Evolutionary conservation across 2,113 vertebrate genomes (phyloP), one percentile per base, ranked within the genome.

Genomic region (Cacatua alba): DNA sequence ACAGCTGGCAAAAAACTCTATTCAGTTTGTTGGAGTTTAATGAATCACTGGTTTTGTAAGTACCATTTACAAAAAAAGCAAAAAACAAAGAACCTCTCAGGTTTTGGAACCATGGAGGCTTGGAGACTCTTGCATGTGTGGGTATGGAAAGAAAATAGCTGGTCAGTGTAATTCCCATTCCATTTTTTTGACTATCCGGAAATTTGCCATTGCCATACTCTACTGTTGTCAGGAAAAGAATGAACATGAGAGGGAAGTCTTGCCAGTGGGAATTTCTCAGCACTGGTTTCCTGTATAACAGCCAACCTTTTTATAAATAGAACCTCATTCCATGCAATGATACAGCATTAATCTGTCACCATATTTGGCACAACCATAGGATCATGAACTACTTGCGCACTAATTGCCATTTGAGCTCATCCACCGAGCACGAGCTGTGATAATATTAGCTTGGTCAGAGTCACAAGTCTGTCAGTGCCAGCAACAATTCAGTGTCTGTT

Each of bases 301-400:
- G 79, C 90, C 88, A 93, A 72, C 69, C 64, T 90, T 92, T 92
- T 83, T 88, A 93, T 93, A 93, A 95, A 94, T 82, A 96, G 76
- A 90, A 63, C 14, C 23, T 90, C 53, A 80, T 90, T 93, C 71
- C 64, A 49, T 81, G 59, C 85, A 90, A 70, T 94, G 76, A 63
- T 90, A 62, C 29, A 65, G 82, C 89, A 89, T 71, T 90, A 84
- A 87, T 92, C 81, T 95, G 63, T 95, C 88, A 76, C 88, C 5
- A 0, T 76, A 62, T 84, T 95, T 94, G 92, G 81, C 85, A 88
- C 65, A 87, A 62, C 55, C 37, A 39, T 76, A 68, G 75, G 80
- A 87, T 84, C 51, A 35, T 69, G 83, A 93, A 33, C 72, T 79
- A 7, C 69, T 72, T 79, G 65, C 62, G 75, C 94, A 49, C 91